Conservation (phyloP, 2,797 vertebrate species). For the Gouania willdenowi region DNA sequence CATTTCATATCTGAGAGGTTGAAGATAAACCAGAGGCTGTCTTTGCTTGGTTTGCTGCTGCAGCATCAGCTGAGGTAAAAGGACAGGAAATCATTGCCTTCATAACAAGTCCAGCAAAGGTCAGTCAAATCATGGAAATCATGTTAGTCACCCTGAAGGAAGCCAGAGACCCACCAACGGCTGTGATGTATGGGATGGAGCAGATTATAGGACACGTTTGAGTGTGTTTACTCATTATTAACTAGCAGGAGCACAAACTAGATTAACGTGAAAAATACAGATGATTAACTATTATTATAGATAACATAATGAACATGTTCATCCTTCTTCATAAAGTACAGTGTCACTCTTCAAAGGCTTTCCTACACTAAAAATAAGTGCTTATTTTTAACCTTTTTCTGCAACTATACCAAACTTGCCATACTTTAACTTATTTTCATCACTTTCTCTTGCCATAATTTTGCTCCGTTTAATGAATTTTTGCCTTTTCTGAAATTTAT, state of each 20-base stretch:
- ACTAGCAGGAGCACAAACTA: slow-evolving; percentile 32
- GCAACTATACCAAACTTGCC: too few species aligned
- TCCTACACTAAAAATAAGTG: too few species aligned
- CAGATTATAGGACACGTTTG: too few species aligned
- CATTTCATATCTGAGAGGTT: slow-evolving; percentile 67
- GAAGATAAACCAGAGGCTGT: slow-evolving; percentile 68
- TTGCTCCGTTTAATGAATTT: too few species aligned
- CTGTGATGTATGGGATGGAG: slow-evolving; percentile 14
- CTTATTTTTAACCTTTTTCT: too few species aligned
- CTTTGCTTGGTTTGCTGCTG: slow-evolving; percentile 69
- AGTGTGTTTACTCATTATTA: slow-evolving; percentile 21
- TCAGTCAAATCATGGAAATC: slow-evolving; percentile 88
- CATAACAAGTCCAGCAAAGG: slow-evolving; percentile 89
- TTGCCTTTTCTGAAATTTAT: too few species aligned
- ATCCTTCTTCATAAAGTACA: too few species aligned
- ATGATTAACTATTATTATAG: too few species aligned
- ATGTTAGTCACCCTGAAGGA: slow-evolving; percentile 89
- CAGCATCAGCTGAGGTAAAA: slow-evolving; percentile 76
- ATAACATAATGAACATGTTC: too few species aligned
- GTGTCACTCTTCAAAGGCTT: too few species aligned
- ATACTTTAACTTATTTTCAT: too few species aligned
- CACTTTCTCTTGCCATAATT: too few species aligned
- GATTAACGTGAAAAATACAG: slow-evolving; percentile 28
- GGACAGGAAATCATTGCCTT: slow-evolving; percentile 95
- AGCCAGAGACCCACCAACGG: slow-evolving; percentile 58